Percentiles rank a stretch among this genome's conserved stretches.
Conservation (phyloP, 23 tunicate genomes). For the Ascidia mentula region DNA sequence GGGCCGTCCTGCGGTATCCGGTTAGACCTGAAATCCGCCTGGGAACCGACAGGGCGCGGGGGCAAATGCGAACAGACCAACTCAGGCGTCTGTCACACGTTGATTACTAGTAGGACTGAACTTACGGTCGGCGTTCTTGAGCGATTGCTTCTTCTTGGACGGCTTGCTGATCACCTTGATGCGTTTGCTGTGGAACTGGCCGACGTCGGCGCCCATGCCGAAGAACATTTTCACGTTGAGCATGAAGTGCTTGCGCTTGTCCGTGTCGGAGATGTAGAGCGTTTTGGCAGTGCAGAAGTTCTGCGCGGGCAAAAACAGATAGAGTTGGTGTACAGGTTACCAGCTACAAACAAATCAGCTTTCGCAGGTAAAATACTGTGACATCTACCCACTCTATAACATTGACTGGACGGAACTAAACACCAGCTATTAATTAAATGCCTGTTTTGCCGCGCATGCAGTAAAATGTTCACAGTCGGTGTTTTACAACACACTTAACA, state of each 20-base stretch:
- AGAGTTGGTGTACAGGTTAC: not conserved
- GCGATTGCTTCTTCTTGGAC: constrained; percentile 89
- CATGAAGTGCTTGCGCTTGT: constrained; percentile 96
- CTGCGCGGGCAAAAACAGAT: constrained; percentile 20
- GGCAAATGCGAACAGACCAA: not conserved
- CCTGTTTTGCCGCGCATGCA: no score
- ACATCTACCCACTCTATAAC: no score
- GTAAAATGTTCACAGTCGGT: no score
- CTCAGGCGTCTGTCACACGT: not conserved
- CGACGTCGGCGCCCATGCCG: constrained; percentile 75
- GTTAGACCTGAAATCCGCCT: not conserved
- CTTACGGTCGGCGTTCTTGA: constrained; percentile 91
- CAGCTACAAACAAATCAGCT: no score
- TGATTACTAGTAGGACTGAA: no score
- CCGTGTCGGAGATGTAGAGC: constrained; percentile 88
- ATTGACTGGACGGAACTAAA: no score
- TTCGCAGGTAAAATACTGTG: no score
- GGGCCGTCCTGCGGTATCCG: constrained; percentile 8
- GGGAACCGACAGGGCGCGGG: not conserved
- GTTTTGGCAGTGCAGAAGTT: constrained; percentile 95
- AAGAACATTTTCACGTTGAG: constrained; percentile 91
- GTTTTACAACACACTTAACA: no score
- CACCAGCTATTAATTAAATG: no score
- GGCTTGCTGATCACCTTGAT: constrained; percentile 98
- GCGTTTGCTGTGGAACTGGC: constrained; percentile 76